Conservation (phyloP, 2,797 vertebrate genomes). For the Myotis vivesi region DNA sequence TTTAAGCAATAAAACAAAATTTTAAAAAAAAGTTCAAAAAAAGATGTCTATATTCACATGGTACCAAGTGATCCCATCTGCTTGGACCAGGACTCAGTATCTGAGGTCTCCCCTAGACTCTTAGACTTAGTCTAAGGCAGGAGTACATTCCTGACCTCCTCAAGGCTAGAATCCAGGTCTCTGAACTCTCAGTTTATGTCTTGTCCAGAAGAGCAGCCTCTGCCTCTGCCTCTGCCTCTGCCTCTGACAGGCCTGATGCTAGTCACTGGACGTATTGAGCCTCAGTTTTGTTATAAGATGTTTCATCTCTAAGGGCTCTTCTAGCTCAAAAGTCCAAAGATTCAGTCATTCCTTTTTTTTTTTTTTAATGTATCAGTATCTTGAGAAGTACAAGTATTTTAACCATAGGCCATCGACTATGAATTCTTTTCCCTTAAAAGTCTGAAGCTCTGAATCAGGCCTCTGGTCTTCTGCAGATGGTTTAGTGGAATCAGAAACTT, state of each 20-base stretch:
- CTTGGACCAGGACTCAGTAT: neutral
- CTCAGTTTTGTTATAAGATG: neutral
- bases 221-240: neutral
- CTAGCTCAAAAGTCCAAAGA: neutral
- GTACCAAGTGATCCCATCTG: neutral
- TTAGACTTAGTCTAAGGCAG: neutral
- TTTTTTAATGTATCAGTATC: neutral
- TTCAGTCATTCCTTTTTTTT: constrained; percentile 21
- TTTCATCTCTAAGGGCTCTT: neutral
- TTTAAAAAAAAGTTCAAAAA: neutral
- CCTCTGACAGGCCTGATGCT: neutral
- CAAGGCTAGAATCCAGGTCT: neutral
- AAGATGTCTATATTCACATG: neutral
- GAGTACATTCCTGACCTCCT: neutral
- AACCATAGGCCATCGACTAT: neutral
- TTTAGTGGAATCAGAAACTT: neutral
- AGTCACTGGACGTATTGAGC: neutral
- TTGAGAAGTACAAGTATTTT: neutral
- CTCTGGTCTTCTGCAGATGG: neutral
- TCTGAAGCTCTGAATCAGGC: neutral
- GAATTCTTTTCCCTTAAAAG: neutral
- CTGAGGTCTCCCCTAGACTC: neutral
- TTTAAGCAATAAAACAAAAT: too few species aligned
- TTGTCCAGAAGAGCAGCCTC: neutral
- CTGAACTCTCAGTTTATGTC: neutral